These are phyloP conservation scores for Ciconia nigra DNA, from an alignment of 2,797 vertebrate genomes.

Conservation along the genomic window DNA sequence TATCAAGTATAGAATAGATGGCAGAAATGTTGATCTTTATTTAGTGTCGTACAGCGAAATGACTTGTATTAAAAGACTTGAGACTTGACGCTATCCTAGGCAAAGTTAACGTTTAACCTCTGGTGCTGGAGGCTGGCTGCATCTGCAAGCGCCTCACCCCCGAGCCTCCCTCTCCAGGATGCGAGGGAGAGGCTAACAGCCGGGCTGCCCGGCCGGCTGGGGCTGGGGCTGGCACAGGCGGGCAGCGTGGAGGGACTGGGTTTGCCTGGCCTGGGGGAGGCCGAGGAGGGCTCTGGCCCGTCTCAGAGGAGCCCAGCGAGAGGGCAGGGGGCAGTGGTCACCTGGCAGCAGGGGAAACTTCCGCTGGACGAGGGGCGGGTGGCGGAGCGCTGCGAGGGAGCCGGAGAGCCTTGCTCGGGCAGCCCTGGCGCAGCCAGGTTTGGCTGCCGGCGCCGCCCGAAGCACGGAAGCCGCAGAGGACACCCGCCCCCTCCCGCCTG, in stretches of 20 bases:
- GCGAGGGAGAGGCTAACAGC: neutral
- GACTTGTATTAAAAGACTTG: neutral
- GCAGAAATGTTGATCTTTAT: neutral
- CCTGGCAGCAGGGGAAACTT: neutral
- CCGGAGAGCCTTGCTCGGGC: neutral
- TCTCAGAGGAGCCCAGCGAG: neutral
- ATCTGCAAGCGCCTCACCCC: neutral
- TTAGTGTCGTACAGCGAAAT: neutral
- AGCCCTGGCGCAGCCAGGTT: neutral
- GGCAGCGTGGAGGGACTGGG: neutral
- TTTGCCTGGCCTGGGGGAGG: neutral
- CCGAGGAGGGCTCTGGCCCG: neutral
- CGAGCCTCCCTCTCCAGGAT: accelerated
- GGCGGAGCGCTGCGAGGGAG: neutral
- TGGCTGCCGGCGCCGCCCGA: neutral
- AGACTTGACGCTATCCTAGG: neutral
- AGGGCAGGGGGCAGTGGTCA: neutral
- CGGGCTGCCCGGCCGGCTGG: neutral
- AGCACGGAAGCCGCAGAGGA: neutral
- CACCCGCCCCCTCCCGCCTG: too few species aligned
- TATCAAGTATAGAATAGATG: neutral
- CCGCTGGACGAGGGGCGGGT: too few species aligned
- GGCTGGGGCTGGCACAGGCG: neutral
- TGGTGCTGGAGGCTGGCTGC: neutral
- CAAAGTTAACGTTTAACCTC: neutral